Evolutionary conservation across 1,140 invertebrate species (phyloP), one percentile per base, ranked within the genome.

Genomic region (Hesperophylax magnus): DNA sequence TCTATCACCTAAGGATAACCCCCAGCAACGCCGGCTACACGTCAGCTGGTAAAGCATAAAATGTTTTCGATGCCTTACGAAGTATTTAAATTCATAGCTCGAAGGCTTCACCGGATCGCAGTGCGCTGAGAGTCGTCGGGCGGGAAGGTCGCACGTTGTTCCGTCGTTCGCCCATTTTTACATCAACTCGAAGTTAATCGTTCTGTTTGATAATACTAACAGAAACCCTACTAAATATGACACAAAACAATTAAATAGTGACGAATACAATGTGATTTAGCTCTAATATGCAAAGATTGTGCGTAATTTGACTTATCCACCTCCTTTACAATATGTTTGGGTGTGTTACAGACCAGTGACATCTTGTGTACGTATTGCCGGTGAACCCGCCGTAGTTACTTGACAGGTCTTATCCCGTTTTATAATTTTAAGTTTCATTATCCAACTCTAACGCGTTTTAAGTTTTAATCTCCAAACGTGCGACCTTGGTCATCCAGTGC

Each of bases 291-390:
- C 3, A 4, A 72, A 20, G 27, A n/a, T 53, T 20, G 14, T 54
- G 69, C 20, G 69, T 18, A 72, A 52, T 24, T 18, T 52, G 47
- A 60, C 58, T 24, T 18, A 14, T 60, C 60, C 58, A n/a, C 54
- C 27, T 34, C 24, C 22, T 24, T 60, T 76, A 76, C 74, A 56
- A 77, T 78, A 78, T 78, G 77, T 71, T 78, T 72, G 78, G 78
- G 78, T 79, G 78, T 79, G 78, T 79, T 79, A 72, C 67, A 72
- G 65, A 72, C 18, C n/a, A 71, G 65, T 78, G 77, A 78, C 77
- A 67, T 60, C 18, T 60, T 79, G 77, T 47, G 39, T 47, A 47
- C 11, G 39, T 71, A 79, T 22, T 17, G 78, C 78, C 78, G 78
- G 78, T 79, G 78, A 79, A 79, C 78, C 15, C 63, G 54, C 39